Evolutionary conservation across 2,888 invertebrate genomes (phyloP), one percentile per base, ranked within the genome.

Genomic region (Neoascia interrupta): DNA sequence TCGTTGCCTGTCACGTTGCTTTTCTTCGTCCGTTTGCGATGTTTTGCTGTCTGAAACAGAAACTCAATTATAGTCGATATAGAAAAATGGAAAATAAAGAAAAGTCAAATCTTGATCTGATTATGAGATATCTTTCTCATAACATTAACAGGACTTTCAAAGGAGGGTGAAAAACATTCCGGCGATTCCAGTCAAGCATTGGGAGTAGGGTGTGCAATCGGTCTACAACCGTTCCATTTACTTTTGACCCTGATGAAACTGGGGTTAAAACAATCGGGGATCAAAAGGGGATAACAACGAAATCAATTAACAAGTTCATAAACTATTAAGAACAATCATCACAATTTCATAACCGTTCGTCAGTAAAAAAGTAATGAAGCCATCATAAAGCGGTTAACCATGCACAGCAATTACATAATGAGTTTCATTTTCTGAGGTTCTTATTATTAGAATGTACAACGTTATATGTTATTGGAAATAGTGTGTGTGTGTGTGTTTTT

Each of bases 21-120:
- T 89, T 82, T 89, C 88, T 84, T 89, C 88, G 88, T 89, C 88
- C 81, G 87, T 88, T 85, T 89, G 88, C 83, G 88, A 85, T 85
- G 88, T 87, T 85, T 89, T 89, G 86, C 88, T 88, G 84, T 88
- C 88, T 88, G 84, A 45, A 63, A 70, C 56, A 69, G 37, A 11
- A 58, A 63, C 26, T 68, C 47, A 73, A 79, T 79, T 79, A 79
- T 21, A 61, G 16, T 45, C 47, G 23, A 64, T 34, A 63, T 31
- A 34, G 19, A 72, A 26, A 21, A 31, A 31, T 6, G 2, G 8
- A 34, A 56, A 34, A 28, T 16, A 66, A 47, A 11, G 16, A 18
- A 56, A 19, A 31, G 47, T 4, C 39, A 56, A 31, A 37, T 51
- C 31, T 26, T 43, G 13, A 43, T 69, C 28, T 36, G 26, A 43